Conservation (phyloP, 2,113 vertebrate genomes). For the Apteryx owenii region DNA sequence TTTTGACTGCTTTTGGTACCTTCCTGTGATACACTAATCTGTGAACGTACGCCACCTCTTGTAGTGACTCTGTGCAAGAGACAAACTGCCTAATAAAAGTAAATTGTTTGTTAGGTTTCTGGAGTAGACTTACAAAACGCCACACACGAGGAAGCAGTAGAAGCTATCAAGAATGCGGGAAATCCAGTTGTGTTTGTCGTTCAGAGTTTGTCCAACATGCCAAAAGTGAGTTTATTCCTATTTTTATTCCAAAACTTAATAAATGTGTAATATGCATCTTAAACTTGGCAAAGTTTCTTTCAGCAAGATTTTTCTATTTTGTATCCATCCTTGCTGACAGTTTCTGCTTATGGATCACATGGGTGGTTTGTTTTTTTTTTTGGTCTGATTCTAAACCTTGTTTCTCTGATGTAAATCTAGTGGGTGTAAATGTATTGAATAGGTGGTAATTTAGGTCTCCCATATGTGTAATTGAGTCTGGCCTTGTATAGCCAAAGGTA, state of each 20-base stretch:
- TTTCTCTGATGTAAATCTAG: neutral
- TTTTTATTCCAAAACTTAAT: neutral
- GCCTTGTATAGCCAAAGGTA: neutral
- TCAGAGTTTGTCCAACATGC: conserved; percentile 87
- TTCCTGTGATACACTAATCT: neutral
- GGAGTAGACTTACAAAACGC: conserved; percentile 89
- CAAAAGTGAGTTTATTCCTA: conserved; percentile 80
- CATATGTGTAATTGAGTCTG: neutral
- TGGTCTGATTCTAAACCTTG: neutral
- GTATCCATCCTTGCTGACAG: neutral
- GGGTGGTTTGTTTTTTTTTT: neutral
- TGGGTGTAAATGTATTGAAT: neutral
- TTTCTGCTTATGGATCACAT: neutral
- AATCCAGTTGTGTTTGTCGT: conserved; percentile 92
- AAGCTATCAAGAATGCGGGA: conserved; percentile 88
- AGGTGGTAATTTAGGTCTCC: neutral
- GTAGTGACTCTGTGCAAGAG: neutral
- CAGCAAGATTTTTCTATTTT: neutral
- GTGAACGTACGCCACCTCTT: neutral
- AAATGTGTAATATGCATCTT: neutral
- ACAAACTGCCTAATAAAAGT: neutral
- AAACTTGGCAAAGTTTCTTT: neutral
- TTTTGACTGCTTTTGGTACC: neutral
- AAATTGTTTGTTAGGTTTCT: conserved; percentile 82
- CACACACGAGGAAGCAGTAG: conserved; percentile 90